phyloP scores from a whole-genome alignment of 2,113 vertebrate species.

The Patagioenas fasciata region DNA sequence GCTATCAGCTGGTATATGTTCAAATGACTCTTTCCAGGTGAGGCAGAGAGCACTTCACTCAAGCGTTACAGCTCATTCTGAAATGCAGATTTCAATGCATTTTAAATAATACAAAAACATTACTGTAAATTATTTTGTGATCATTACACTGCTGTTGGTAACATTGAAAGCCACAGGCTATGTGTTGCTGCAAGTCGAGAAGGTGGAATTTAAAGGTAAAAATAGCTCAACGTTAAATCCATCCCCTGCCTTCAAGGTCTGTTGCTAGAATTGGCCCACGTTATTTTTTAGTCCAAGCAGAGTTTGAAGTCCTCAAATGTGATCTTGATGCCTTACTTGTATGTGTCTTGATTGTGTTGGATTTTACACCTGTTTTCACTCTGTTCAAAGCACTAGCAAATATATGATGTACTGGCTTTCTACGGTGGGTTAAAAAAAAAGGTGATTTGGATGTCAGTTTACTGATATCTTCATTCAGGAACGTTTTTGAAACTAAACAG shows the following conservation, averaged over 20 bases:
- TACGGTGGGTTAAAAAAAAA: neutral
- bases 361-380: neutral
- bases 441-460: neutral
- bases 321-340: neutral
- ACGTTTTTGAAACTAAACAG: neutral
- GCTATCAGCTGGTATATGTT: neutral
- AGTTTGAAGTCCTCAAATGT: neutral
- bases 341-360: neutral
- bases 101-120: neutral
- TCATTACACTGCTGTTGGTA: neutral
- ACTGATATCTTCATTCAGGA: neutral
- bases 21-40: neutral
- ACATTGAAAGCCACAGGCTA: neutral
- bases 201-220: constrained; percentile 64
- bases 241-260: constrained; percentile 13
- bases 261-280: constrained; percentile 49
- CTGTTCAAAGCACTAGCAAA: neutral
- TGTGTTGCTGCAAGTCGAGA: constrained; percentile 49
- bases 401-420: neutral
- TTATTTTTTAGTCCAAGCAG: constrained; percentile 13
- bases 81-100: neutral
- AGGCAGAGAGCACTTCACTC: neutral
- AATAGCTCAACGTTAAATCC: constrained; percentile 63
- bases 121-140: neutral
- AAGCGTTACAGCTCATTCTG: neutral